Percentiles rank a stretch among this genome's conserved stretches.
These are phyloP conservation scores for Fregetta grallaria DNA, from an alignment of 2,113 vertebrate genomes.

Conservation along the genomic window DNA sequence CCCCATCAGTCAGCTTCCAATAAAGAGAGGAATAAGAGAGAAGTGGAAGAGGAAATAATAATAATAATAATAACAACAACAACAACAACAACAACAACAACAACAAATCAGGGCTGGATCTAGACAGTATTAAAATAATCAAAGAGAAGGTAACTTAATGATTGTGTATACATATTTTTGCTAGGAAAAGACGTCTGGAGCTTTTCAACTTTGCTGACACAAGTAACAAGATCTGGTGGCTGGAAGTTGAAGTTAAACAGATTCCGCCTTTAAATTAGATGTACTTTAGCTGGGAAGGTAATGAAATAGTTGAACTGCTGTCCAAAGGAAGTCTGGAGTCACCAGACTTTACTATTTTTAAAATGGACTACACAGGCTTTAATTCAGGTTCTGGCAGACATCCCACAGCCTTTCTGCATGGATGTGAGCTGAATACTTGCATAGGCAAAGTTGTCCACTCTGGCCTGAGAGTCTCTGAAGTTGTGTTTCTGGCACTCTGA, in stretches of 20 bases:
- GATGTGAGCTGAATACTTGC: neutral
- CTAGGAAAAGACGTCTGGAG: neutral
- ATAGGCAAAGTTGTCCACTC: neutral
- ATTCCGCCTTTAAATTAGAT: neutral
- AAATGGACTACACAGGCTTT: neutral
- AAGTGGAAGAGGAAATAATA: neutral
- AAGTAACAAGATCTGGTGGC: neutral
- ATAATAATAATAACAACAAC: neutral
- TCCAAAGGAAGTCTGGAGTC: neutral
- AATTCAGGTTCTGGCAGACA: neutral
- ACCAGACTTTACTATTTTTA: neutral
- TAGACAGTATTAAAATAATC: neutral
- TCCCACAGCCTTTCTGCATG: neutral
- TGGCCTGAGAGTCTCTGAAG: neutral
- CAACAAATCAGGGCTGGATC: neutral
- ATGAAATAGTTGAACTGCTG: neutral
- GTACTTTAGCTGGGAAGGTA: neutral
- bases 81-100: too few relatives aligned
- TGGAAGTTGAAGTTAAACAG: neutral
- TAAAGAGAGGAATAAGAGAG: neutral
- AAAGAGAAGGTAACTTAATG: neutral
- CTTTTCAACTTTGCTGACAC: neutral
- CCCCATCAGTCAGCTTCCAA: neutral
- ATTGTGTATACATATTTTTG: neutral
- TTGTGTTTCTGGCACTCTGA: neutral